Evolutionary conservation across 2,113 vertebrate species (phyloP).

Genomic region (Xiphophorus maculatus): DNA sequence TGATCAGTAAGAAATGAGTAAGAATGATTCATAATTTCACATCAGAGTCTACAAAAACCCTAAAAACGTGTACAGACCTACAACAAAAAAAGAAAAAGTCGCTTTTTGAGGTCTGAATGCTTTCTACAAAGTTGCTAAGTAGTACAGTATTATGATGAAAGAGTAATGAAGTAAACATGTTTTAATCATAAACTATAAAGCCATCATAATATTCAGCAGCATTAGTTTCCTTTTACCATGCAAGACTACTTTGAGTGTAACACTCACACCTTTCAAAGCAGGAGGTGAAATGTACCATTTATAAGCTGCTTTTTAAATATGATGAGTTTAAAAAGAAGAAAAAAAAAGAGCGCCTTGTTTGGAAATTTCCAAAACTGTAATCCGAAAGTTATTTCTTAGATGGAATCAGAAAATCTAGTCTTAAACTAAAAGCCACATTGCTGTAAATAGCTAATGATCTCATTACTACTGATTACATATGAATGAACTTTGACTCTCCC

Average conservation of each 20-base stretch:
- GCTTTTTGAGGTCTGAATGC: too few species aligned
- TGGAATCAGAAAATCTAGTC: background rate
- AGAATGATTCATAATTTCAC: background rate
- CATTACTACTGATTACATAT: background rate
- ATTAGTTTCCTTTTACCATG: background rate
- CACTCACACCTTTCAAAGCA: background rate
- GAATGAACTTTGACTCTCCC: background rate
- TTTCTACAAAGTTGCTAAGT: too few species aligned
- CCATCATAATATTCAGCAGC: too few species aligned
- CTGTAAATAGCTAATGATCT: conserved; percentile 1
- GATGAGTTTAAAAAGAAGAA: too few species aligned
- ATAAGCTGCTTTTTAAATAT: background rate
- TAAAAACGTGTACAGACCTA: background rate
- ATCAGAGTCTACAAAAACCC: background rate
- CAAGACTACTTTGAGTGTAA: background rate
- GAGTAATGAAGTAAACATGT: too few species aligned
- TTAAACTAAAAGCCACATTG: background rate
- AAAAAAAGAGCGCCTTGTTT: background rate
- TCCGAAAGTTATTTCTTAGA: too few species aligned
- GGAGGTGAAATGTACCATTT: background rate
- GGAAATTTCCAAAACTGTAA: background rate
- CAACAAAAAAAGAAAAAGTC: too few species aligned
- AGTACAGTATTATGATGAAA: too few species aligned
- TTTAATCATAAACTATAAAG: background rate
- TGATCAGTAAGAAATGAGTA: too few species aligned